Evolutionary conservation across 2,888 invertebrate genomes (phyloP).

Genomic region (Drosophila phalerata): DNA sequence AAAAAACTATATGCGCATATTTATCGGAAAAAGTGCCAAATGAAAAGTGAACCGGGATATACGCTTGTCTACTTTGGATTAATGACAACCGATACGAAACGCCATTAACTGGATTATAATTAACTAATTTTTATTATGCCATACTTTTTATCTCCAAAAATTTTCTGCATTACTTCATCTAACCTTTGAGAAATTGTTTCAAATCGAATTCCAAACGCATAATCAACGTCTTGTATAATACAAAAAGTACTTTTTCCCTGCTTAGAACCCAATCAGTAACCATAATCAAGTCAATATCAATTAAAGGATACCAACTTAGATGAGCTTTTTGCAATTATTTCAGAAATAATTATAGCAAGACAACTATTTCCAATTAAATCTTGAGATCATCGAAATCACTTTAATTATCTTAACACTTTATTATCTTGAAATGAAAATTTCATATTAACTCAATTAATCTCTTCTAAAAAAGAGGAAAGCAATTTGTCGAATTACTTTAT

Average conservation of each 20-base stretch:
- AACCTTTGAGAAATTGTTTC: slow-evolving; percentile 13
- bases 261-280: slow-evolving; percentile 6
- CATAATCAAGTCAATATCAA: slow-evolving; percentile 41
- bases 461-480: slow-evolving; percentile 33
- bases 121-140: slow-evolving; percentile 28
- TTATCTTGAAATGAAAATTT: not conserved
- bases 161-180: slow-evolving; percentile 19
- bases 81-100: slow-evolving; percentile 49
- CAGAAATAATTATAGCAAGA: not conserved
- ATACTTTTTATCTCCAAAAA: not conserved
- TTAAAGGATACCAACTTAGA: not conserved
- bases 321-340: not conserved
- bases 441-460: slow-evolving; percentile 12
- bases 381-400: not conserved
- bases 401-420: not conserved
- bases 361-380: no score
- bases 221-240: slow-evolving; percentile 57
- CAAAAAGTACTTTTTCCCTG: not conserved
- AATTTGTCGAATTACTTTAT: slow-evolving; percentile 49
- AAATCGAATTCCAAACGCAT: slow-evolving; percentile 39
- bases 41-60: slow-evolving; percentile 52
- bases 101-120: slow-evolving; percentile 67
- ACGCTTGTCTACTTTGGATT: slow-evolving; percentile 68
- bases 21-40: slow-evolving; percentile 33
- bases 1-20: slow-evolving; percentile 37